These are phyloP conservation scores for Melanostoma scalare DNA, from an alignment of 2,888 invertebrate species.

Conservation along the genomic window DNA sequence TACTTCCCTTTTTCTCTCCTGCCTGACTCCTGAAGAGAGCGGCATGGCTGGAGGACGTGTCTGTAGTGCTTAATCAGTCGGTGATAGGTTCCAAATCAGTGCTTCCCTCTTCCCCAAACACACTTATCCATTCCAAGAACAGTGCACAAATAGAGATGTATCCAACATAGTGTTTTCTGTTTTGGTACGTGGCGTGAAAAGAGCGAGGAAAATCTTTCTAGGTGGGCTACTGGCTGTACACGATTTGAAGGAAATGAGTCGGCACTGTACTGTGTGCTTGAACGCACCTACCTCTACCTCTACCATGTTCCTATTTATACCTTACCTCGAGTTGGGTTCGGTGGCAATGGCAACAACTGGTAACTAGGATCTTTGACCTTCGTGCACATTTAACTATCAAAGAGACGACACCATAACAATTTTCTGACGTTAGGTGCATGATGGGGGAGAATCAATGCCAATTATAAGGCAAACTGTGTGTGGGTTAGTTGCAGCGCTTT, in stretches of 20 bases:
- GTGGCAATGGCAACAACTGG: conserved; percentile 16
- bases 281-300: conserved; percentile 22
- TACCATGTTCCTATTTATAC: conserved; percentile 21
- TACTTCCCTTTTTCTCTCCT: conserved; percentile 37
- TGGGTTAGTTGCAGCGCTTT: conserved; percentile 8
- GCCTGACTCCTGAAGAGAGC: background rate
- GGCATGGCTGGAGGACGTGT: conserved; percentile 62
- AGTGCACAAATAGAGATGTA: conserved; percentile 52
- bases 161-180: background rate
- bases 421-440: conserved; percentile 36
- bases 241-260: conserved; percentile 59
- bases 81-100: conserved; percentile 68
- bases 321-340: background rate
- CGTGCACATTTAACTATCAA: conserved; percentile 55
- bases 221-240: conserved; percentile 32
- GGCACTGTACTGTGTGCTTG: conserved; percentile 36
- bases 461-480: conserved; percentile 47
- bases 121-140: conserved; percentile 3
- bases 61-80: conserved; percentile 69
- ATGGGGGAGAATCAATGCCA: conserved; percentile 47
- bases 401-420: conserved; percentile 41
- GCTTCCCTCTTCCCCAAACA: conserved; percentile 21
- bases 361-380: conserved; percentile 70
- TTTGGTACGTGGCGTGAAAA: conserved; percentile 31
- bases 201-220: conserved; percentile 22